Conservation (phyloP, 2,113 vertebrate genomes). For the Lophochroa leadbeateri region DNA sequence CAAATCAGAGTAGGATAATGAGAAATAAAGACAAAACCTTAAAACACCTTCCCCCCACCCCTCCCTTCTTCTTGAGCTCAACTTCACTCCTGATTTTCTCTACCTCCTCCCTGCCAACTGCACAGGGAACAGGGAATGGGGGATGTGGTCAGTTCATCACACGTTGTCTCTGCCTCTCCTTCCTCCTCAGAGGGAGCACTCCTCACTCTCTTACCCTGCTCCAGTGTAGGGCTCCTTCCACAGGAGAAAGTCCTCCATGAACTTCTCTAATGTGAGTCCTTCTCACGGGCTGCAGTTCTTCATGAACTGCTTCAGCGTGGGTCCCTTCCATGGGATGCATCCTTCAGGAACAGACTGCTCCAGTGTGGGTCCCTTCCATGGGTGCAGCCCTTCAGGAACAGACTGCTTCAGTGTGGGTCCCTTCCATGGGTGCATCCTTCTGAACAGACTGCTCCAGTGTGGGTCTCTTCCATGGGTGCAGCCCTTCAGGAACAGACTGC, state of each 20-base stretch:
- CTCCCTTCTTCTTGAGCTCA: neutral
- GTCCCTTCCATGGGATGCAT: too few species aligned
- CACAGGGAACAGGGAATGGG: neutral
- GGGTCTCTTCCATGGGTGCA: too few species aligned
- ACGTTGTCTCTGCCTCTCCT: neutral
- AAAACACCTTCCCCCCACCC: neutral
- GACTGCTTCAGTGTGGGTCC: too few species aligned
- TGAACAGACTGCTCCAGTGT: too few species aligned
- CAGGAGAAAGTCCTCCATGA: neutral
- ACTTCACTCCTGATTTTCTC: neutral
- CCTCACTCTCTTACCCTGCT: neutral
- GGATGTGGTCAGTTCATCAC: neutral
- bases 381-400: too few species aligned
- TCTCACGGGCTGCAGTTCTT: neutral
- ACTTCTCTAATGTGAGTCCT: neutral
- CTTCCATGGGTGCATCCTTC: too few species aligned
- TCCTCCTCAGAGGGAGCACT: neutral
- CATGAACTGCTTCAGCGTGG: neutral
- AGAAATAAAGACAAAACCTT: neutral
- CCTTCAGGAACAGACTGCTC: too few species aligned
- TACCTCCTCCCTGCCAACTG: neutral
- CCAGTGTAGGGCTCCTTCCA: neutral
- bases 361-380: too few species aligned
- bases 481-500: too few species aligned
- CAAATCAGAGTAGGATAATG: neutral